Conservation (phyloP, 2,113 vertebrate genomes). For the Dinomys branickii region DNA sequence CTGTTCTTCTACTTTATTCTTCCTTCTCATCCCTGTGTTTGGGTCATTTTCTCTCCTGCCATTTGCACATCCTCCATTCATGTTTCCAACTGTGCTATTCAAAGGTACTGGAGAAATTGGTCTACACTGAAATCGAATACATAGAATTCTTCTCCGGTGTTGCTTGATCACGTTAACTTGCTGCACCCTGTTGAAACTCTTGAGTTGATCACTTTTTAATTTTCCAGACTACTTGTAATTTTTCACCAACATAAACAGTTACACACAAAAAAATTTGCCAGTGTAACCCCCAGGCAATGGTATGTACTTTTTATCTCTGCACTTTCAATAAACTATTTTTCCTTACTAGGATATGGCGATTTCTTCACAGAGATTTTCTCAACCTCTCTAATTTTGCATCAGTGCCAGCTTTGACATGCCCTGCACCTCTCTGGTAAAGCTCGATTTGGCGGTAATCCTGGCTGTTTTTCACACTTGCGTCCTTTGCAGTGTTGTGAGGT, state of each 20-base stretch:
- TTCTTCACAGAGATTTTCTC: not conserved
- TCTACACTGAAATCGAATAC: not conserved
- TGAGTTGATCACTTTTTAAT: not conserved
- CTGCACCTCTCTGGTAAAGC: not conserved
- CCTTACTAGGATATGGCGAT: not conserved
- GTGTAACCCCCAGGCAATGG: not conserved
- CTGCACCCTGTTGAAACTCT: not conserved
- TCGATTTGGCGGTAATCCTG: not conserved
- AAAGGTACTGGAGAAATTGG: not conserved
- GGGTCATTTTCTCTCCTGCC: not conserved
- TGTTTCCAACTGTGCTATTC: not conserved
- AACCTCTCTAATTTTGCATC: not conserved
- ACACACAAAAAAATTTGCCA: accelerated
- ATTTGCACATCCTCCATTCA: not conserved
- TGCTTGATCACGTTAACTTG: not conserved
- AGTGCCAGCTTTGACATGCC: not conserved
- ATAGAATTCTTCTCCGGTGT: not conserved
- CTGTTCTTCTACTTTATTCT: not conserved
- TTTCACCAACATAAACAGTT: not conserved
- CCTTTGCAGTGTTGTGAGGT: not conserved
- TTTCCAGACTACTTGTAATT: not conserved
- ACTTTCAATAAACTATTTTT: not conserved
- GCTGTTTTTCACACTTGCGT: not conserved
- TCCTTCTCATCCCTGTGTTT: not conserved
- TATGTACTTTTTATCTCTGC: not conserved